Conservation (phyloP, 2,113 vertebrate genomes). For the Solea senegalensis region DNA sequence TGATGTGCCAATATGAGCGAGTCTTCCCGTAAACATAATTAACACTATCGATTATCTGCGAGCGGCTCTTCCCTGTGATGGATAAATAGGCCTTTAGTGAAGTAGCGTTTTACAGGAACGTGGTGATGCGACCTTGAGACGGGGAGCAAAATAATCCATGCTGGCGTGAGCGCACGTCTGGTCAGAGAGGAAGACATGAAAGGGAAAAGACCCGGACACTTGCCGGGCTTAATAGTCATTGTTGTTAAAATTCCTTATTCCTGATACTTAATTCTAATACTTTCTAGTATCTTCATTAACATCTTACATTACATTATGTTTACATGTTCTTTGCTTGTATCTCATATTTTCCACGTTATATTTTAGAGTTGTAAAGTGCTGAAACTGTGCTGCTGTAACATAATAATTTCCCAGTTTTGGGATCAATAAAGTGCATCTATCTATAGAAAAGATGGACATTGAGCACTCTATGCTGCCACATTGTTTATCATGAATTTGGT, state of each 20-base stretch:
- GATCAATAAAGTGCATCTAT: no score
- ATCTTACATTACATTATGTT: no score
- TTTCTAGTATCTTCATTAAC: no score
- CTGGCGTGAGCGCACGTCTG: slow-evolving; percentile 17
- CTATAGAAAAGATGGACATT: slow-evolving; percentile 15
- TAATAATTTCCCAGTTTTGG: no score
- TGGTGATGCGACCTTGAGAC: slow-evolving; percentile 62
- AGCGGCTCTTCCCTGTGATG: slow-evolving; percentile 32
- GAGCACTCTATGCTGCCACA: not conserved
- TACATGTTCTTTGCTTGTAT: no score
- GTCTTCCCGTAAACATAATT: slow-evolving; percentile 72
- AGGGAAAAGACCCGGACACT: no score
- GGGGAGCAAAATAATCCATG: slow-evolving; percentile 52
- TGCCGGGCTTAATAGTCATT: no score
- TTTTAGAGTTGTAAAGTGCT: no score
- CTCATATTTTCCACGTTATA: no score
- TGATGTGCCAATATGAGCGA: slow-evolving; percentile 38
- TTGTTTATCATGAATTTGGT: not conserved
- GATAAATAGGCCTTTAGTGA: slow-evolving; percentile 59
- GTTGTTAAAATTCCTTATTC: no score
- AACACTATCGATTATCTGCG: slow-evolving; percentile 67
- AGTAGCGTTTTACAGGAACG: slow-evolving; percentile 69
- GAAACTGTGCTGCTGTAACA: no score
- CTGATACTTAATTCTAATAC: no score
- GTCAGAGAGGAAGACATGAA: not conserved